Percentiles rank a stretch among this genome's conserved stretches.
phyloP scores from a whole-genome alignment of 2,113 vertebrate species.

The Albula glossodonta region DNA sequence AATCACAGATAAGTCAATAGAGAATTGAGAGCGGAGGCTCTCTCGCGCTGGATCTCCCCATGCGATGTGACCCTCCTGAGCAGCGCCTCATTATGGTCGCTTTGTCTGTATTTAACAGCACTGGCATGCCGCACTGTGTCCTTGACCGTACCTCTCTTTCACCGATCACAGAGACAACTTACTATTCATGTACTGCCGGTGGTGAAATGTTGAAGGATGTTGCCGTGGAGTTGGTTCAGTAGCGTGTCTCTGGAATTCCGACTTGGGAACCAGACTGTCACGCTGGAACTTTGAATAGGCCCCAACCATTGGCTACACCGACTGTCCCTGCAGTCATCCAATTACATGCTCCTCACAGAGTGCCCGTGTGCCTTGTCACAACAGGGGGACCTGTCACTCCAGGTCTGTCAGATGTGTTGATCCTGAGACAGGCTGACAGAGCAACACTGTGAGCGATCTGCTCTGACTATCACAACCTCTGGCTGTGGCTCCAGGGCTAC shows the following conservation, averaged over 20 bases:
- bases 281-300: background rate
- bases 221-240: background rate
- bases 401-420: background rate
- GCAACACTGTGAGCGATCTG: background rate
- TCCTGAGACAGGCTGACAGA: background rate
- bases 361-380: background rate
- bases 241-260: background rate
- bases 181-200: background rate
- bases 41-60: background rate
- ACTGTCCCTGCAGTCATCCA: background rate
- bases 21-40: background rate
- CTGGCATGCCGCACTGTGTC: background rate
- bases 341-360: background rate
- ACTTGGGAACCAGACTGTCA: background rate
- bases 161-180: background rate
- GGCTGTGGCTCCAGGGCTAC: background rate
- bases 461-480: background rate
- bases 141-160: background rate
- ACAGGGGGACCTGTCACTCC: background rate
- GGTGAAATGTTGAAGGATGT: background rate
- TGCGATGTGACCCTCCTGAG: background rate
- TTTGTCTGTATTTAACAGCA: background rate
- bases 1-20: conserved; percentile 13
- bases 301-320: background rate
- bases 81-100: background rate